Evolutionary conservation across 2,888 invertebrate species (phyloP).

Genomic region (Euzophera pinguis): DNA sequence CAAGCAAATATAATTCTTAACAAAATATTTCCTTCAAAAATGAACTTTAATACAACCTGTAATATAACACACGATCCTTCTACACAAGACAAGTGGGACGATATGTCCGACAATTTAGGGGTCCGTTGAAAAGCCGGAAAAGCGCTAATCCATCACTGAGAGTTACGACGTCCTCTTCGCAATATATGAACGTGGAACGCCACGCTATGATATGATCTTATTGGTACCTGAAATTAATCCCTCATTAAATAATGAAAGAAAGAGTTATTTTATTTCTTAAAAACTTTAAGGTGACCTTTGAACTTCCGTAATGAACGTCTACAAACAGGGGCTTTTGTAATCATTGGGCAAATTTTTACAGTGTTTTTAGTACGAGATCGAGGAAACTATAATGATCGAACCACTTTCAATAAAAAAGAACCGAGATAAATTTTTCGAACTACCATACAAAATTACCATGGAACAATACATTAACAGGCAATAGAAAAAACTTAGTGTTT

Average conservation of each 20-base stretch:
- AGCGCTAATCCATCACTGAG: constrained; percentile 65
- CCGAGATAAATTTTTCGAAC: too few relatives aligned
- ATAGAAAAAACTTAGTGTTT: too few relatives aligned
- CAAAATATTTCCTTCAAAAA: not conserved
- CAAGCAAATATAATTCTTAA: not conserved
- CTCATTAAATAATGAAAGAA: not conserved
- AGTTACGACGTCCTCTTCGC: constrained; percentile 34
- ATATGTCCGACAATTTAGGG: constrained; percentile 43
- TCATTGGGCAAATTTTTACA: too few relatives aligned
- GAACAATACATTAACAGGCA: too few relatives aligned
- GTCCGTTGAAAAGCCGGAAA: constrained; percentile 68
- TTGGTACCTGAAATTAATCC: not conserved
- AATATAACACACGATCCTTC: not conserved
- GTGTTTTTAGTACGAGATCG: too few relatives aligned
- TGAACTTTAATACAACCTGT: not conserved
- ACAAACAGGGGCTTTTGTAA: too few relatives aligned
- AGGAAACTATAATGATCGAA: too few relatives aligned
- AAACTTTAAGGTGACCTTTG: too few relatives aligned
- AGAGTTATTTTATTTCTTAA: too few relatives aligned
- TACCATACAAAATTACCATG: too few relatives aligned
- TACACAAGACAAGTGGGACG: constrained; percentile 3
- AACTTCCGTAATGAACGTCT: too few relatives aligned
- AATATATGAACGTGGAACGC: constrained; percentile 18
- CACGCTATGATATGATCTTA: constrained; percentile 15
- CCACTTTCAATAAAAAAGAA: too few relatives aligned